These are phyloP conservation scores for Mesitornis unicolor DNA, from an alignment of 2,113 vertebrate species.

Conservation along the genomic window DNA sequence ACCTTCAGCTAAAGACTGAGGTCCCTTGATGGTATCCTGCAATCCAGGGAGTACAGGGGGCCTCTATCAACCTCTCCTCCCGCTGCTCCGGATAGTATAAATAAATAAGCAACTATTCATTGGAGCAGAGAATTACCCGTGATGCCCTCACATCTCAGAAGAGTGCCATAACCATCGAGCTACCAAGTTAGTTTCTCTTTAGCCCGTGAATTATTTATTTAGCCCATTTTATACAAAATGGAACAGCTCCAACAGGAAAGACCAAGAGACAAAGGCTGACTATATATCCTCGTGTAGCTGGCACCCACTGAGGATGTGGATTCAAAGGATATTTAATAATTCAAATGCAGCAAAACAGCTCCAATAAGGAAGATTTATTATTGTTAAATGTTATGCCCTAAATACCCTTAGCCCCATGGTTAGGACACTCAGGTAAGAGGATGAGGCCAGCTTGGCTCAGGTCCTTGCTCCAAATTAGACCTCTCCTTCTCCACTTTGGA, in stretches of 20 bases:
- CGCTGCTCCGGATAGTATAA: neutral
- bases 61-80: neutral
- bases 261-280: slow-evolving; percentile 11
- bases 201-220: slow-evolving; percentile 23
- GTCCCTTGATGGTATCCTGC: neutral
- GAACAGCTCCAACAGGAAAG: slow-evolving; percentile 24
- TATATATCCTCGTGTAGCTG: neutral
- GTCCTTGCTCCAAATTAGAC: neutral
- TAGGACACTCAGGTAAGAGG: neutral
- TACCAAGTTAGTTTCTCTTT: neutral
- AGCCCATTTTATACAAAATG: neutral
- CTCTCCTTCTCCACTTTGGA: neutral
- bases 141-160: neutral
- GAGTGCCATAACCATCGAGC: neutral
- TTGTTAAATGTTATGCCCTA: neutral
- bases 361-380: neutral
- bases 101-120: neutral
- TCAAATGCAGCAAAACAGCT: neutral
- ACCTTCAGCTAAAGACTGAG: neutral
- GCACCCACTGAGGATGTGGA: neutral
- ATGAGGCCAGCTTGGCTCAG: neutral
- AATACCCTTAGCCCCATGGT: neutral
- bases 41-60: neutral
- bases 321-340: neutral
- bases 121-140: neutral